Evolutionary conservation across 2,888 invertebrate species (phyloP).

Genomic region (Erebia ligea): DNA sequence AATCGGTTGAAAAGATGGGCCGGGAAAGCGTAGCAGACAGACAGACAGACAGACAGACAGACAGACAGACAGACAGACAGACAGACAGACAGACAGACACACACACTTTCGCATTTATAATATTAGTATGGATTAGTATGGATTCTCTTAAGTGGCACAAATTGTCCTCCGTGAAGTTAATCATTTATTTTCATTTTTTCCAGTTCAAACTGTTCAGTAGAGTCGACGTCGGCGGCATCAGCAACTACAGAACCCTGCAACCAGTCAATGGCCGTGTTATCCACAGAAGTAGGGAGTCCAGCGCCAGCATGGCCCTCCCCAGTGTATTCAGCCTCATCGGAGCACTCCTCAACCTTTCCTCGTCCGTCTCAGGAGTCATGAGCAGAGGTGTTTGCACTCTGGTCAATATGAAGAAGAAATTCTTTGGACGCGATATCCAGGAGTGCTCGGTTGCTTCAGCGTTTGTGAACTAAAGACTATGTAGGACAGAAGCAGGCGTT

Average conservation of each 20-base stretch:
- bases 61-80: too few relatives aligned
- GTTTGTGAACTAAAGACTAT: not conserved
- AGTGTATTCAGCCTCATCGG: slow-evolving; percentile 49
- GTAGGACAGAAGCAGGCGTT: too few relatives aligned
- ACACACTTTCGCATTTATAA: too few relatives aligned
- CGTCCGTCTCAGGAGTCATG: slow-evolving; percentile 50
- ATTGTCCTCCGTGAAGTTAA: too few relatives aligned
- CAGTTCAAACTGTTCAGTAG: slow-evolving; percentile 68
- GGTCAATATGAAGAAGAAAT: slow-evolving; percentile 57
- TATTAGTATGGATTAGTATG: too few relatives aligned
- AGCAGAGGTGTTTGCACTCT: slow-evolving; percentile 58
- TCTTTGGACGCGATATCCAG: slow-evolving; percentile 50
- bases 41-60: too few relatives aligned
- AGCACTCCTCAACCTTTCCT: slow-evolving; percentile 54
- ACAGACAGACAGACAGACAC: too few relatives aligned
- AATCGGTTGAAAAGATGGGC: too few relatives aligned
- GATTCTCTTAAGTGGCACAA: too few relatives aligned
- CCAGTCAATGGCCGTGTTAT: slow-evolving; percentile 61
- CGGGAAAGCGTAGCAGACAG: too few relatives aligned
- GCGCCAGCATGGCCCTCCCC: slow-evolving; percentile 53
- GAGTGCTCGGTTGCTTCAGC: slow-evolving; percentile 40
- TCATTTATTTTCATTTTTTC: slow-evolving; percentile 3
- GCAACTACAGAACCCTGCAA: slow-evolving; percentile 77
- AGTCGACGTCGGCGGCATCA: slow-evolving; percentile 63
- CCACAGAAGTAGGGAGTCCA: slow-evolving; percentile 65